A percentile compares a stretch with the other conserved stretches of the same genome.
Evolutionary conservation across 2,888 invertebrate genomes (phyloP).

Genomic region (Gastrophysa polygoni): DNA sequence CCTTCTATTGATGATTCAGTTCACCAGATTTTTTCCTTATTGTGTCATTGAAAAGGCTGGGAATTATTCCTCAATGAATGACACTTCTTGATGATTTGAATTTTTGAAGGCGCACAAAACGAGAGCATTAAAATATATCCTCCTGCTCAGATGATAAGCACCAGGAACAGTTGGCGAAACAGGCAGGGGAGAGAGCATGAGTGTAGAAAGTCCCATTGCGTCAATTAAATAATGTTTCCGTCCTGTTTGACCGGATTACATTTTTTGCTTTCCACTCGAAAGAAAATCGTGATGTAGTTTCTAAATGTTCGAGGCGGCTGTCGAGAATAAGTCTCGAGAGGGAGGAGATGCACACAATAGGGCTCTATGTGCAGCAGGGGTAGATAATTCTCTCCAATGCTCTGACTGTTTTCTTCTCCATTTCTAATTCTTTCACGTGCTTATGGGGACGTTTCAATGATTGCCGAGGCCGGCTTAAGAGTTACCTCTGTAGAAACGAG

Average conservation of each 20-base stretch:
- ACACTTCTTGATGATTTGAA: too few relatives aligned
- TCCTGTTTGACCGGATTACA: slow-evolving; percentile 48
- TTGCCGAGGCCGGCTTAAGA: too few relatives aligned
- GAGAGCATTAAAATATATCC: slow-evolving; percentile 11
- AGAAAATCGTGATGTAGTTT: slow-evolving; percentile 38
- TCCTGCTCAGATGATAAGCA: slow-evolving; percentile 10
- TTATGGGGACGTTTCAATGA: too few relatives aligned
- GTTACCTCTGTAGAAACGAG: too few relatives aligned
- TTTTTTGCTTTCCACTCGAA: slow-evolving; percentile 42
- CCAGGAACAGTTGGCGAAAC: neutral
- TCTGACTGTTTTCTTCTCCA: neutral
- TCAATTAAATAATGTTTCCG: slow-evolving; percentile 55
- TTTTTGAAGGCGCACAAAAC: too few relatives aligned
- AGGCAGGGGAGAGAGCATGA: slow-evolving; percentile 41
- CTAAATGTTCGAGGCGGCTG: slow-evolving; percentile 25
- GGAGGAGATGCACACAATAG: neutral
- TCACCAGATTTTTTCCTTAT: too few relatives aligned
- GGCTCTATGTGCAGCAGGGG: neutral
- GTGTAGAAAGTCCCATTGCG: slow-evolving; percentile 54
- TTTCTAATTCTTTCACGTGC: neutral
- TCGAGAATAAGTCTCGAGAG: neutral
- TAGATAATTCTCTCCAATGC: neutral
- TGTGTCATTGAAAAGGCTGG: too few relatives aligned
- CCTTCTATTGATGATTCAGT: too few relatives aligned
- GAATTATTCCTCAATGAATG: too few relatives aligned